Conservation (phyloP, 2,113 vertebrate species). For the Fregetta grallaria region DNA sequence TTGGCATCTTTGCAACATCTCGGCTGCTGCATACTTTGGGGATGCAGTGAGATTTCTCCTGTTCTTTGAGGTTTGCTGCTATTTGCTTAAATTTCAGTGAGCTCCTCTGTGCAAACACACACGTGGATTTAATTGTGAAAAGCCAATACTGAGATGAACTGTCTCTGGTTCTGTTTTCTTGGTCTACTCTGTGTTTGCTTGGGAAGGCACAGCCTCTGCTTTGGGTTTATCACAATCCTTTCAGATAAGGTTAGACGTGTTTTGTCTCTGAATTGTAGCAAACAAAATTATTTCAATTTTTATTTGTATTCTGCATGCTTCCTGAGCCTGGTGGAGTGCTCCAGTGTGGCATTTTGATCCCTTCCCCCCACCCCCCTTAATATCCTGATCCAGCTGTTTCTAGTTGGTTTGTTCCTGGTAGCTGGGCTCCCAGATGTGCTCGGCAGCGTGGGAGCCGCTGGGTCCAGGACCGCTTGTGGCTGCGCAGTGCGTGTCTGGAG, state of each 20-base stretch:
- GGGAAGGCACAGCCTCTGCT: not conserved
- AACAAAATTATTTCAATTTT: not conserved
- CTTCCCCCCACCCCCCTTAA: not conserved
- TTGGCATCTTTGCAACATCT: conserved; percentile 8
- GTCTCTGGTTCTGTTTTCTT: not conserved
- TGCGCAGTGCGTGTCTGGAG: fast-evolving
- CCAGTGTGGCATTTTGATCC: not conserved
- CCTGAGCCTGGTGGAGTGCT: not conserved
- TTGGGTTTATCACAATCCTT: not conserved
- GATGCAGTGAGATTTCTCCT: conserved; percentile 23
- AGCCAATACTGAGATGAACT: not conserved
- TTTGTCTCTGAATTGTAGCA: not conserved
- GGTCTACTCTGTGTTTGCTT: not conserved
- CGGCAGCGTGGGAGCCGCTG: not conserved
- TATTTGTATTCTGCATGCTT: not conserved
- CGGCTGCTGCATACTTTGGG: not conserved
- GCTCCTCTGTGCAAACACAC: not conserved
- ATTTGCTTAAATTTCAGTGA: not conserved
- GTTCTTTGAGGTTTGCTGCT: conserved; percentile 32
- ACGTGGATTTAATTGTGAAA: not conserved
- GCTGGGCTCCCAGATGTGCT: conserved; percentile 13
- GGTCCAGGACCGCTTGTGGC: not conserved
- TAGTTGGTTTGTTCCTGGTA: not conserved
- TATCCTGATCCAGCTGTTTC: conserved; percentile 7
- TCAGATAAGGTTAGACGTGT: not conserved